Base-by-base conservation (phyloP, 2,888 invertebrate genomes). In the Agrochola litura region DNA sequence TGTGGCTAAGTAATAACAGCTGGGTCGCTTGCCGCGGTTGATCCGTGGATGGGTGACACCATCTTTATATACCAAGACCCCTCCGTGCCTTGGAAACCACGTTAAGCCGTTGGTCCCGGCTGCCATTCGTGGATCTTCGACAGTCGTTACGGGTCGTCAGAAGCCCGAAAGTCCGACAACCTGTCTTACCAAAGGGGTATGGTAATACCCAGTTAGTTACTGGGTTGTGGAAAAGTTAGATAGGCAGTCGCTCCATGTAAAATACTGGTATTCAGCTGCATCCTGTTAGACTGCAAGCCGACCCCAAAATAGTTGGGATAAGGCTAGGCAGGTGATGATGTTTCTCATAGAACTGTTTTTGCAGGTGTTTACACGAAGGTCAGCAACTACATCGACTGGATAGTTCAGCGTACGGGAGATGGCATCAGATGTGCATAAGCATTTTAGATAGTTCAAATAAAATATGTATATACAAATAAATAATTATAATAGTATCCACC, bases 331-430 rank as follows among this genome's bases (percentile, higher is more conserved):
- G n/a, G n/a, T 10, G 12, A 56, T 56, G 56, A 8, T 52, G 52
- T 52, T 63, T 71, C 52, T 70, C 16, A 69, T n/a, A 41, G 6
- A n/a, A 30, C 14, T 79, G 25, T 69, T 61, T 0, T 84, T 84
- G 2, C 96, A 93, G 97, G 97, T 25, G 95, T 97, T 25, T 97
- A 97, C 87, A 97, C 97, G 0, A 97, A 97, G 90, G 97, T 97
- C n/a, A 97, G 97, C 77, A 91, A 97, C 84, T 97, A 96, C 90
- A 91, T 97, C 60, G 95, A 96, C 72, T 97, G 97, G 97, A 97
- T 97, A 68, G 77, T 81, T n/a, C 65, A 87, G 52, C 89, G 96
- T 63, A 92, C 95, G 14, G 73, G 78, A 4, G 94, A 92, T 76
- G 96, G 94, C 9, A 83, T 88, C 52, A 95, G 91, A 63, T 97